Evolutionary conservation across 2,888 invertebrate species (phyloP).

Genomic region (Pyrocoelia pectoralis): DNA sequence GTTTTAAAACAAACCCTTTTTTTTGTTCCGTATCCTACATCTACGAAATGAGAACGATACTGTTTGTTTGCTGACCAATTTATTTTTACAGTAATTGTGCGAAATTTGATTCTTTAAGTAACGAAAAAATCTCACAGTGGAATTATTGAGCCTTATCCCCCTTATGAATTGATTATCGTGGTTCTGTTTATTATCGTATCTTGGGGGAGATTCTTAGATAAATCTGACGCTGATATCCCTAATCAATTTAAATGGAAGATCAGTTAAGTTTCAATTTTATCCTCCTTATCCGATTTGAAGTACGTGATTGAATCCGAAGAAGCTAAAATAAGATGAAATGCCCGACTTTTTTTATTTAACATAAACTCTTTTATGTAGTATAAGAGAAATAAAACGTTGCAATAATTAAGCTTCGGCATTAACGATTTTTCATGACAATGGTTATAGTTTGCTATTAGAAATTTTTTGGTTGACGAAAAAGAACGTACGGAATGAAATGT

Average conservation of each 20-base stretch:
- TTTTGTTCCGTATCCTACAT: background rate
- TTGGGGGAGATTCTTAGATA: background rate
- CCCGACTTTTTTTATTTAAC: background rate
- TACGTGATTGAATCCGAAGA: background rate
- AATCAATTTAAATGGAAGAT: background rate
- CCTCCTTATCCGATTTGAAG: background rate
- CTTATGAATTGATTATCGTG: background rate
- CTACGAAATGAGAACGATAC: background rate
- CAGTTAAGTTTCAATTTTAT: background rate
- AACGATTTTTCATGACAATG: too few species aligned
- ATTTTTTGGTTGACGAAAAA: too few species aligned
- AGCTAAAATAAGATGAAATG: background rate
- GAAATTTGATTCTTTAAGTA: background rate
- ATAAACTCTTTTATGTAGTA: background rate
- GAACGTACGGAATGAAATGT: too few species aligned
- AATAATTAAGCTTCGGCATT: too few species aligned
- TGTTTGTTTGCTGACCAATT: background rate
- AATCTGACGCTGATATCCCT: constrained; percentile 1
- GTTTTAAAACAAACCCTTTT: background rate
- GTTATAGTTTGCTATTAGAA: too few species aligned
- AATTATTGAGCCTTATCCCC: background rate
- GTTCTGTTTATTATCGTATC: background rate
- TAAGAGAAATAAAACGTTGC: too few species aligned
- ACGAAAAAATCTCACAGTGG: background rate
- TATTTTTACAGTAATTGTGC: background rate